These are phyloP conservation scores for Corythucha ciliata DNA, from an alignment of 2,888 invertebrate species.

Conservation along the genomic window DNA sequence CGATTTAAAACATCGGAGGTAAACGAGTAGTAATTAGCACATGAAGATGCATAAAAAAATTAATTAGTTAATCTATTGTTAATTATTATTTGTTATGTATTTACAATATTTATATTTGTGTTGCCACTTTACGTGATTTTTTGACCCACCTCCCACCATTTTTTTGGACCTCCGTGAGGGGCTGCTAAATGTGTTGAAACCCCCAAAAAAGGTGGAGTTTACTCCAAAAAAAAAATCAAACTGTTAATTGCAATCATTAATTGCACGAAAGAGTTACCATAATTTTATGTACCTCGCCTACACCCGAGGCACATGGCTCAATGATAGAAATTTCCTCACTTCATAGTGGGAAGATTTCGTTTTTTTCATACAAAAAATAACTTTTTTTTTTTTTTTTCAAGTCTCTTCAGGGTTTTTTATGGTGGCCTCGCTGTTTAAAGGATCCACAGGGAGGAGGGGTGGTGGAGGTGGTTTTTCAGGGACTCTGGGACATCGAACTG, in stretches of 20 bases:
- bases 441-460: slow-evolving; percentile 7
- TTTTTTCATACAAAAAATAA: slow-evolving; percentile 45
- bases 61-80: too few relatives aligned
- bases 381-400: slow-evolving; percentile 42
- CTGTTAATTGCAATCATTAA: slow-evolving; percentile 26
- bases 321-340: slow-evolving; percentile 16
- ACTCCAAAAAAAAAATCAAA: slow-evolving; percentile 39
- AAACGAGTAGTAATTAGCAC: too few relatives aligned
- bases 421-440: slow-evolving; percentile 16
- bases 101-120: too few relatives aligned
- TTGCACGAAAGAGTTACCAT: slow-evolving; percentile 25
- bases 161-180: too few relatives aligned
- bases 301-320: slow-evolving; percentile 22
- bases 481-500: slow-evolving; percentile 54
- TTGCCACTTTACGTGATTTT: slow-evolving; percentile 29
- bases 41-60: too few relatives aligned
- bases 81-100: too few relatives aligned
- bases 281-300: slow-evolving; percentile 27
- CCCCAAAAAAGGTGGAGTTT: slow-evolving; percentile 44
- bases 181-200: slow-evolving; percentile 22
- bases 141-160: too few relatives aligned
- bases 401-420: slow-evolving; percentile 17
- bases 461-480: slow-evolving; percentile 26
- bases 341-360: slow-evolving; percentile 13
- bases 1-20: too few relatives aligned